Evolutionary conservation across 2,888 invertebrate genomes (phyloP).

Genomic region (Hydraecia micacea): DNA sequence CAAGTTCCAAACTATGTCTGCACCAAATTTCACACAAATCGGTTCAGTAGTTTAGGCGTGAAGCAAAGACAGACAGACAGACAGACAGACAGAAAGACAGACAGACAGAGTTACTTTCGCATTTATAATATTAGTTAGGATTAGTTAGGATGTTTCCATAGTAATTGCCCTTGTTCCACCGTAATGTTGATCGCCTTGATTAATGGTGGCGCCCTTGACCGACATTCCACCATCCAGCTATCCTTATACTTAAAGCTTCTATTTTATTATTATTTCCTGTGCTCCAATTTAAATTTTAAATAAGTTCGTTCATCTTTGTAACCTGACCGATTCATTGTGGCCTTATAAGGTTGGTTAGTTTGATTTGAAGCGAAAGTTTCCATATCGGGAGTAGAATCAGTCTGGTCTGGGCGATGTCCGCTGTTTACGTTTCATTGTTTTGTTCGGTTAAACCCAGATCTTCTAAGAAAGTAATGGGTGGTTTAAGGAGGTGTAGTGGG

Average conservation of each 20-base stretch:
- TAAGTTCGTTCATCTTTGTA: slow-evolving; percentile 44
- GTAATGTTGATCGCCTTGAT: slow-evolving; percentile 60
- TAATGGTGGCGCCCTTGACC: slow-evolving; percentile 61
- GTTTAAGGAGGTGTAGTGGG: slow-evolving; percentile 58
- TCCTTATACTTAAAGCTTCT: slow-evolving; percentile 54
- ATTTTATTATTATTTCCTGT: slow-evolving; percentile 51
- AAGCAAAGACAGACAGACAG: too few relatives aligned
- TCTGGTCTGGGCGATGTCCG: slow-evolving; percentile 3
- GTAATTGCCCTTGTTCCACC: slow-evolving; percentile 57
- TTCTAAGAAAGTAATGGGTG: slow-evolving; percentile 59
- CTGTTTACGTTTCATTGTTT: slow-evolving; percentile 39
- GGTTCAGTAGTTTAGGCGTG: too few relatives aligned
- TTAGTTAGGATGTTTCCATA: slow-evolving; percentile 51
- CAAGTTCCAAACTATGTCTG: too few relatives aligned
- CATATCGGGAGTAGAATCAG: slow-evolving; percentile 1
- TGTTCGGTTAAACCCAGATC: slow-evolving; percentile 41
- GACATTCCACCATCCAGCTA: slow-evolving; percentile 55
- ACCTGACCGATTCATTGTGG: slow-evolving; percentile 32
- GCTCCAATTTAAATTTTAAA: slow-evolving; percentile 52
- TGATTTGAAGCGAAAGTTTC: slow-evolving; percentile 21
- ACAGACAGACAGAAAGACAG: too few relatives aligned
- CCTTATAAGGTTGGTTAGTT: slow-evolving; percentile 9
- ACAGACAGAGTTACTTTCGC: too few relatives aligned
- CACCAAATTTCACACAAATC: too few relatives aligned
- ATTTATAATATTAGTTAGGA: too few relatives aligned